Percentiles rank a stretch among this genome's conserved stretches.
Evolutionary conservation across 1,140 invertebrate genomes (phyloP).

Genomic region (Saxidomus purpurata): DNA sequence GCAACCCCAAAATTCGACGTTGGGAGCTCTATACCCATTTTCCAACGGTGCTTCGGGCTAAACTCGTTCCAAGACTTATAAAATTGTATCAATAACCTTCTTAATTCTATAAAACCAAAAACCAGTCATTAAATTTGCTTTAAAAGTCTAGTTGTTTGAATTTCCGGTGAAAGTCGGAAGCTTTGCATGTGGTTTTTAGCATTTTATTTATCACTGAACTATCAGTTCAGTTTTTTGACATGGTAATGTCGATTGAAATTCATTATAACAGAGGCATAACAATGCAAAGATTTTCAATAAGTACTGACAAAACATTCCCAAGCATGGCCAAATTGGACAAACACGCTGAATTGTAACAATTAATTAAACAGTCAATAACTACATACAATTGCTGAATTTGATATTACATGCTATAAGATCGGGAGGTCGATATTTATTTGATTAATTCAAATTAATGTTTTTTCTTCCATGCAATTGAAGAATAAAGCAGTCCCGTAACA

Average conservation of each 20-base stretch:
- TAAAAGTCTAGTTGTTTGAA: too few species aligned
- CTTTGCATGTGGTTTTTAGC: neutral
- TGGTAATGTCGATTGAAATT: neutral
- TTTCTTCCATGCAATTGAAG: neutral
- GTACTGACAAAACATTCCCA: neutral
- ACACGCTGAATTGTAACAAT: neutral
- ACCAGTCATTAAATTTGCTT: too few species aligned
- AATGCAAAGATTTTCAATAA: conserved; percentile 5
- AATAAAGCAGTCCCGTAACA: neutral
- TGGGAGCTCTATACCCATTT: too few species aligned
- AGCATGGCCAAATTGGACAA: neutral
- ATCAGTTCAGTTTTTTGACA: neutral
- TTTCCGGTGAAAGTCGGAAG: neutral
- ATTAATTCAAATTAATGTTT: conserved; percentile 11
- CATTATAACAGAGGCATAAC: neutral
- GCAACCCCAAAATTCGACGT: too few species aligned
- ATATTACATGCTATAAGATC: neutral
- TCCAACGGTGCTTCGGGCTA: too few species aligned
- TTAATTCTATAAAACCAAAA: too few species aligned
- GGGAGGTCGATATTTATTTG: conserved; percentile 9
- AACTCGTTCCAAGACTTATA: too few species aligned
- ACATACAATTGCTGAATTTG: neutral
- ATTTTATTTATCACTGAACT: neutral
- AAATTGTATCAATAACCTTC: too few species aligned
- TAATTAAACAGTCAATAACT: conserved; percentile 4